Evolutionary conservation across 2,888 invertebrate genomes (phyloP).

Genomic region (Hirtodrosophila confusa): DNA sequence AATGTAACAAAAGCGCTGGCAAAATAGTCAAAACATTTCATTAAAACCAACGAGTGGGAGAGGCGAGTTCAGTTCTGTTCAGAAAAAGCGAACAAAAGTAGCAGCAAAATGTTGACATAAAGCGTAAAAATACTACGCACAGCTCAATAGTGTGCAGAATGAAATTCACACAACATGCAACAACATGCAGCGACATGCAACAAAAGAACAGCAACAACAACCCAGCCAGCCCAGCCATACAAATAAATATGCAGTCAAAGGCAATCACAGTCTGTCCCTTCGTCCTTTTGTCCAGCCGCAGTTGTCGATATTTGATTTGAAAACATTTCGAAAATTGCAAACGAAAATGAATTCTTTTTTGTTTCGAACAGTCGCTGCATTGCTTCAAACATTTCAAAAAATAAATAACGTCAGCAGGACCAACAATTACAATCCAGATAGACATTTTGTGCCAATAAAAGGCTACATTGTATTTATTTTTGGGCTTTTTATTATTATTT

Average conservation of each 20-base stretch:
- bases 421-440: conserved; percentile 63
- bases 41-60: conserved; percentile 52
- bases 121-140: conserved; percentile 56
- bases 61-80: conserved; percentile 28
- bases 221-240: conserved; percentile 45
- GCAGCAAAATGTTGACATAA: conserved; percentile 71
- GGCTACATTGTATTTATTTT: conserved; percentile 38
- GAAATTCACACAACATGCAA: conserved; percentile 52
- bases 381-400: conserved; percentile 51
- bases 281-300: conserved; percentile 49
- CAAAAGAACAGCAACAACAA: conserved; percentile 23
- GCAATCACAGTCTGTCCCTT: conserved; percentile 69
- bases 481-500: conserved; percentile 12
- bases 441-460: conserved; percentile 46
- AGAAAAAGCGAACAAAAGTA: conserved; percentile 52
- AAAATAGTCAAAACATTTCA: conserved; percentile 69
- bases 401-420: conserved; percentile 55
- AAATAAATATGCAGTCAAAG: conserved; percentile 79
- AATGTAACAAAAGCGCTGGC: conserved; percentile 17
- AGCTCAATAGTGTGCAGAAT: conserved; percentile 60
- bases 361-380: conserved; percentile 57
- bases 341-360: conserved; percentile 50
- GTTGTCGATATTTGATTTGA: conserved; percentile 79
- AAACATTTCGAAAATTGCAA: conserved; percentile 73
- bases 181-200: conserved; percentile 31